Evolutionary conservation across 2,113 vertebrate species (phyloP).

Genomic region (Crotalus viridis): DNA sequence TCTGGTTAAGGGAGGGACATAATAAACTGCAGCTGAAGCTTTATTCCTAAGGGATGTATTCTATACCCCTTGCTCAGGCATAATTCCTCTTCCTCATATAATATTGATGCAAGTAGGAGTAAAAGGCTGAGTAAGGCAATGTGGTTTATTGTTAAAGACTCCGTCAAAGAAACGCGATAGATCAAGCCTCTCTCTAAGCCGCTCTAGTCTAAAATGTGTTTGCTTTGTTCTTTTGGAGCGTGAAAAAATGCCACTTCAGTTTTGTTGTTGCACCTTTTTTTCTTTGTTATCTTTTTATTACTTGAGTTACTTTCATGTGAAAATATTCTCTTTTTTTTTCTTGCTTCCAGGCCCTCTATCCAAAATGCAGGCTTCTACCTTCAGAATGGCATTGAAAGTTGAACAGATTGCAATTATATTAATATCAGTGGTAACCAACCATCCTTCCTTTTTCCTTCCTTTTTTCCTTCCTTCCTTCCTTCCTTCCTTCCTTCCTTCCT

Average conservation of each 20-base stretch:
- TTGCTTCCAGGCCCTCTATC: accelerated
- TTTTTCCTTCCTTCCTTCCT: background rate
- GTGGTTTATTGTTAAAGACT: background rate
- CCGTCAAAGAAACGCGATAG: background rate
- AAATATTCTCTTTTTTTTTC: background rate
- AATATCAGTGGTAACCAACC: background rate
- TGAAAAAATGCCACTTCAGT: background rate
- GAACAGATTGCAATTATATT: background rate
- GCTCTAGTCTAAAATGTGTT: background rate
- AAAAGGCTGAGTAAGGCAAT: constrained; percentile 13
- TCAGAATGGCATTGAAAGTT: background rate
- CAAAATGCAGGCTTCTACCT: background rate
- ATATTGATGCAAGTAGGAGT: constrained; percentile 11
- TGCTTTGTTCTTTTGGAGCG: constrained; percentile 9
- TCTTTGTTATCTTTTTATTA: background rate
- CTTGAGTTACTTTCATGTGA: background rate
- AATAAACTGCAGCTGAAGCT: background rate
- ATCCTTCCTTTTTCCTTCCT: background rate
- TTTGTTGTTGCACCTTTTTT: background rate
- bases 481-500: no score
- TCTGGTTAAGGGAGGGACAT: background rate
- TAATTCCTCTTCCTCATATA: constrained; percentile 18
- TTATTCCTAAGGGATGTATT: constrained; percentile 16
- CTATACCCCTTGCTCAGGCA: constrained; percentile 27
- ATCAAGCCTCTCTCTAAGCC: background rate